These are phyloP conservation scores for Aporophyla lueneburgensis DNA, from an alignment of 2,888 invertebrate genomes.

Conservation along the genomic window DNA sequence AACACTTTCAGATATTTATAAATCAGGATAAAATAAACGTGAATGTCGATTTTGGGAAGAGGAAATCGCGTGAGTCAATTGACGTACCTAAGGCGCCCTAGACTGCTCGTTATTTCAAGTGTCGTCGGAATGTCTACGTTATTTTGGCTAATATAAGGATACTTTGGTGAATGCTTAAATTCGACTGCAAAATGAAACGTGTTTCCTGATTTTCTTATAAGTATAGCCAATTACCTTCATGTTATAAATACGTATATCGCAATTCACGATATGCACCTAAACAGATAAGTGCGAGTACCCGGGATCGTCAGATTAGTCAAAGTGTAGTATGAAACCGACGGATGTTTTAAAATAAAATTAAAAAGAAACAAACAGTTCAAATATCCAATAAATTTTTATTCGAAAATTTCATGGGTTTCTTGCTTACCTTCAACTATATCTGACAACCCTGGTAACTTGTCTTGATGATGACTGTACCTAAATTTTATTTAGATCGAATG, in stretches of 20 bases:
- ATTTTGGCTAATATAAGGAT: slow-evolving; percentile 16
- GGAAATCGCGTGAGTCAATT: not conserved
- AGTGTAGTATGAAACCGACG: too few relatives aligned
- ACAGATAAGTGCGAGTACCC: too few relatives aligned
- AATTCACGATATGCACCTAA: not conserved
- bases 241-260: not conserved
- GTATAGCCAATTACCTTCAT: not conserved
- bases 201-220: not conserved
- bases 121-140: slow-evolving; percentile 16
- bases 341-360: too few relatives aligned
- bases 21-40: not conserved
- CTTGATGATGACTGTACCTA: not conserved
- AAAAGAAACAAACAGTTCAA: too few relatives aligned
- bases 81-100: not conserved
- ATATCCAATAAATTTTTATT: too few relatives aligned
- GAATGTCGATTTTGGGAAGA: not conserved
- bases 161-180: not conserved
- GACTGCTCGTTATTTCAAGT: slow-evolving; percentile 49
- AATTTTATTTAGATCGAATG: not conserved
- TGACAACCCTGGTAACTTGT: too few relatives aligned
- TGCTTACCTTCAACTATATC: too few relatives aligned
- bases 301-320: too few relatives aligned
- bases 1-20: not conserved
- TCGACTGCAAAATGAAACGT: not conserved
- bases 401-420: too few relatives aligned